A percentile compares a stretch with the other conserved stretches of the same genome.
Conservation (phyloP, 2,888 invertebrate genomes). For the Slavum lentiscoides region DNA sequence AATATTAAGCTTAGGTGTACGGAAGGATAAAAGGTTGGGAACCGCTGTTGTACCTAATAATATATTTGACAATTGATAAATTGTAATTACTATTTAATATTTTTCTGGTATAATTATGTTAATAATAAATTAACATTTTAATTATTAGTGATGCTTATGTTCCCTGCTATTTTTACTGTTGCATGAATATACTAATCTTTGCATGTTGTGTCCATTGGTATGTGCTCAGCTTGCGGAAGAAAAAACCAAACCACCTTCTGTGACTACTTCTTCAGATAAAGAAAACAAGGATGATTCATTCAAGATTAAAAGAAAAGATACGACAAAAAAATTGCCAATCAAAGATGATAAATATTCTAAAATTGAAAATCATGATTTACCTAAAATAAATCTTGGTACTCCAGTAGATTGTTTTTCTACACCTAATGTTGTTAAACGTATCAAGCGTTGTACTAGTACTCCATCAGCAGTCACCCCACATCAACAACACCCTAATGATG, state of each 20-base stretch:
- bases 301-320: constrained; percentile 29
- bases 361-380: constrained; percentile 41
- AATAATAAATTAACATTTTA: background rate
- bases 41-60: no score
- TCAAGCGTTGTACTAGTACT: constrained; percentile 52
- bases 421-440: constrained; percentile 40
- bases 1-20: no score
- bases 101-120: no score
- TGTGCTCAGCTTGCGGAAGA: constrained; percentile 41
- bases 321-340: constrained; percentile 8
- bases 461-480: constrained; percentile 49
- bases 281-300: constrained; percentile 43
- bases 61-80: no score
- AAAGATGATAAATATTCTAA: constrained; percentile 23
- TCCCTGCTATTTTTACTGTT: background rate
- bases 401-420: constrained; percentile 49
- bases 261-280: constrained; percentile 45
- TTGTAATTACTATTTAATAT: no score
- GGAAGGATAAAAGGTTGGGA: no score
- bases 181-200: constrained; percentile 45
- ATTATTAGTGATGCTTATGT: constrained; percentile 22
- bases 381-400: constrained; percentile 31
- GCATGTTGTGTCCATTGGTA: constrained; percentile 48
- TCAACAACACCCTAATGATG: constrained; percentile 54
- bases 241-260: constrained; percentile 43